Evolutionary conservation across 2,797 vertebrate species (phyloP).

Genomic region (Spinus olivaceus): DNA sequence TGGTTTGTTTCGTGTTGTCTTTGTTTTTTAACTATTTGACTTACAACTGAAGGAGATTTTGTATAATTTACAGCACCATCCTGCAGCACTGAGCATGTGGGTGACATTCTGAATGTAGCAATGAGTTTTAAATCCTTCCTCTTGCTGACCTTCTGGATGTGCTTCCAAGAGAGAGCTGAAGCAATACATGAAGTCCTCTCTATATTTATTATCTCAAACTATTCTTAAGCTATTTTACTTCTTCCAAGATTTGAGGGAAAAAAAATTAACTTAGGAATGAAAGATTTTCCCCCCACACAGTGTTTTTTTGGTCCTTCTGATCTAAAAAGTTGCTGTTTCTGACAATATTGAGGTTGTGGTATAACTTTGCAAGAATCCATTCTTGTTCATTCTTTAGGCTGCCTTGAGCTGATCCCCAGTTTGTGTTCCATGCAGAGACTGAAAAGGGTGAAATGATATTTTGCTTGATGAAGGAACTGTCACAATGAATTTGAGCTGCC

Average conservation of each 20-base stretch:
- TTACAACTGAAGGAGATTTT: background rate
- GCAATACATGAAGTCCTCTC: background rate
- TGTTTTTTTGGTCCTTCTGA: background rate
- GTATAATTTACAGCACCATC: background rate
- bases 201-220: background rate
- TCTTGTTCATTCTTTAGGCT: background rate
- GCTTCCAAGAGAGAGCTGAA: background rate
- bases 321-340: background rate
- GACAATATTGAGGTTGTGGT: background rate
- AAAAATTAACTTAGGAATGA: background rate
- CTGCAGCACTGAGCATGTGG: background rate
- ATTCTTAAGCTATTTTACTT: background rate
- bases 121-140: background rate
- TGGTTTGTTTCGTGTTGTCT: rapidly evolving
- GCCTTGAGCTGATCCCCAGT: background rate
- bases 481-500: background rate
- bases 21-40: background rate
- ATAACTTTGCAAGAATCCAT: background rate
- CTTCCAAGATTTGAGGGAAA: background rate
- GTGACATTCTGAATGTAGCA: background rate
- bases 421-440: background rate
- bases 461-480: background rate
- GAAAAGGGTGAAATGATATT: background rate
- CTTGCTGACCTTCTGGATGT: background rate
- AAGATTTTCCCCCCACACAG: background rate